phyloP scores from a whole-genome alignment of 2,888 invertebrate species.

The Phyllotreta striolata region DNA sequence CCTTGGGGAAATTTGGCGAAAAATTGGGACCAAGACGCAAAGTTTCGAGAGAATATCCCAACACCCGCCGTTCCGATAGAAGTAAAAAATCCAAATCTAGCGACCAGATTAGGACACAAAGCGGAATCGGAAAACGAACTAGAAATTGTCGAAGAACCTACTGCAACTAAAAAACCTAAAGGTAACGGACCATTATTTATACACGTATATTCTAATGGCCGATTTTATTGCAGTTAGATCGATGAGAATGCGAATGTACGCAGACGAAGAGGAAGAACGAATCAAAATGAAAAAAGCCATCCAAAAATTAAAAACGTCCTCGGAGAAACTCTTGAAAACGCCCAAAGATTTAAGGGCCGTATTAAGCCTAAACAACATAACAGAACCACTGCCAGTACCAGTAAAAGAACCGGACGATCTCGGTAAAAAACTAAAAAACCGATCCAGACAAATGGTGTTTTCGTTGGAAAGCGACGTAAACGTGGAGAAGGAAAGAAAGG shows the following conservation, averaged over 20 bases:
- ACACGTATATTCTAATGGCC: not conserved
- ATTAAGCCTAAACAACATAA: constrained; percentile 46
- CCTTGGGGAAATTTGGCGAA: constrained; percentile 78
- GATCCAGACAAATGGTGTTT: constrained; percentile 51
- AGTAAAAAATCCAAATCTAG: constrained; percentile 50
- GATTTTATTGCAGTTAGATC: constrained; percentile 9
- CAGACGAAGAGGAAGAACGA: constrained; percentile 83
- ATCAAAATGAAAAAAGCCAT: constrained; percentile 58
- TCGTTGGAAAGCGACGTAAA: constrained; percentile 45
- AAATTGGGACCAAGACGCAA: constrained; percentile 71
- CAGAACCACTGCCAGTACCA: constrained; percentile 28
- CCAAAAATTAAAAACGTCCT: constrained; percentile 55
- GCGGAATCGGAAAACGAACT: constrained; percentile 37
- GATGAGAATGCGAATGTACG: constrained; percentile 83
- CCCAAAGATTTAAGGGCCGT: constrained; percentile 49
- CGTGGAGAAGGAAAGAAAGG: constrained; percentile 29
- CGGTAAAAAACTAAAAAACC: constrained; percentile 51
- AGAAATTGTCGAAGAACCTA: constrained; percentile 41
- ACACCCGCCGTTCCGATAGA: constrained; percentile 41
- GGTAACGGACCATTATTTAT: constrained; percentile 1
- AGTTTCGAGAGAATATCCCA: constrained; percentile 65
- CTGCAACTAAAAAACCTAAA: constrained; percentile 27
- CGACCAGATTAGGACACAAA: constrained; percentile 52
- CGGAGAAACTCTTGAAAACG: constrained; percentile 52
- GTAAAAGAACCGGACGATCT: constrained; percentile 46